Conservation (phyloP, 2,797 vertebrate genomes). For the Ceryle rudis region DNA sequence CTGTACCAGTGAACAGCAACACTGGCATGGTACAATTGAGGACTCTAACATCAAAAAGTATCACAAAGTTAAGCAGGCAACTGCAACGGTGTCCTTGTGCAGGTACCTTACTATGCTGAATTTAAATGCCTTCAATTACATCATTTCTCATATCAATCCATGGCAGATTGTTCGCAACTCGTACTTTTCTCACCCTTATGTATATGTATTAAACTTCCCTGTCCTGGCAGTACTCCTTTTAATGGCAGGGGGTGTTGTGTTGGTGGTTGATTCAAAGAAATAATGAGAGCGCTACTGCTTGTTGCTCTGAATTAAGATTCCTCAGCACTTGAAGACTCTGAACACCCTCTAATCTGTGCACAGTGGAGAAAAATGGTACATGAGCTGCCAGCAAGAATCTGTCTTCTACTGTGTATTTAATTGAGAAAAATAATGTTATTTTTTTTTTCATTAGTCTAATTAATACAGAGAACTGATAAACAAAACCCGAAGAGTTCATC, state of each 20-base stretch:
- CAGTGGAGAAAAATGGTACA: background rate
- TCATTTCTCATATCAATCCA: background rate
- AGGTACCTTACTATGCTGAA: rapidly evolving
- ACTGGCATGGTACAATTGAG: background rate
- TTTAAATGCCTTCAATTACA: background rate
- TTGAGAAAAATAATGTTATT: background rate
- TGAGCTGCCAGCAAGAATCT: background rate
- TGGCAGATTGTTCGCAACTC: background rate
- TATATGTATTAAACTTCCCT: background rate
- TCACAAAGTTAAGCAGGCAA: background rate
- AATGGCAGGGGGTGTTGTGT: background rate
- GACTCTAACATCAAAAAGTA: background rate
- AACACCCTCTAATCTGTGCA: background rate
- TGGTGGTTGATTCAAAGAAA: background rate
- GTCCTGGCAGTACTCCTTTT: background rate
- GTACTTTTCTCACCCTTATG: background rate
- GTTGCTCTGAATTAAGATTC: background rate
- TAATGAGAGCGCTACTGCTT: background rate
- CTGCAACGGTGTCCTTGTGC: background rate
- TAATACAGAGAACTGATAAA: background rate
- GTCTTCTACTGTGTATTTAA: background rate
- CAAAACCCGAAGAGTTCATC: background rate
- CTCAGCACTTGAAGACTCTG: background rate
- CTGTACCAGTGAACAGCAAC: background rate
- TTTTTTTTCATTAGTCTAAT: background rate